Evolutionary conservation across 2,888 invertebrate genomes (phyloP), one percentile per base, ranked within the genome.

Genomic region (Apodemia duryi): DNA sequence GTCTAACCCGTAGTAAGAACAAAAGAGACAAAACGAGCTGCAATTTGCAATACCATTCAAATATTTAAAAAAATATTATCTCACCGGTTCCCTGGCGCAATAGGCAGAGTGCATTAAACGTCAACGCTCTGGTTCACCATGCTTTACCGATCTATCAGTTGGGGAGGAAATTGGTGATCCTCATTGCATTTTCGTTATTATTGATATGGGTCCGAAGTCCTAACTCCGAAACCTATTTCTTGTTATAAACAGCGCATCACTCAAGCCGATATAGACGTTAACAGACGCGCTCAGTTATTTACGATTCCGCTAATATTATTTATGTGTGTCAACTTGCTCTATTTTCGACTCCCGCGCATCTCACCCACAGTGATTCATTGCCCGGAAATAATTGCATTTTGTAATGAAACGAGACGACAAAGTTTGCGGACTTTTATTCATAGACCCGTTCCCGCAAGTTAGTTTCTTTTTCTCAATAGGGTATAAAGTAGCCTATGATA

Each of bases 241-340:
- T 21, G 52, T 63, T 61, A 63, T 21, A 43, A n/a, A 61, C 28
- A 51, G 64, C 69, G 63, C 73, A 70, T 72, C 72, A 74, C 73
- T 70, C 71, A 65, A 66, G 68, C 70, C 71, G 71, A 75, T 72
- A 62, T 72, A 73, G 74, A 74, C 74, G 74, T 75, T 70, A 73
- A 70, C 72, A 72, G 74, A 72, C 74, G 70, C 73, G 66, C 71
- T 70, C 68, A 67, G 75, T 78, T 83, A 83, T 88, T 86, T 86
- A 85, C 80, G 84, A 86, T 72, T 75, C 68, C 71, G 77, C 83
- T 81, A 83, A 85, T 85, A 88, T 86, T 87, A 86, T 89, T 89
- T 86, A 88, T 89, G 85, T 82, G 76, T 90, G 91, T 90, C 90
- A 91, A 89, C 88, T 77, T 74, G 80, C 74, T 82, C 85, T 90